Evolutionary conservation across 92 coral and sea anemone species (phyloP), one percentile per base, ranked within the genome.

Genomic region (Ricordea florida): DNA sequence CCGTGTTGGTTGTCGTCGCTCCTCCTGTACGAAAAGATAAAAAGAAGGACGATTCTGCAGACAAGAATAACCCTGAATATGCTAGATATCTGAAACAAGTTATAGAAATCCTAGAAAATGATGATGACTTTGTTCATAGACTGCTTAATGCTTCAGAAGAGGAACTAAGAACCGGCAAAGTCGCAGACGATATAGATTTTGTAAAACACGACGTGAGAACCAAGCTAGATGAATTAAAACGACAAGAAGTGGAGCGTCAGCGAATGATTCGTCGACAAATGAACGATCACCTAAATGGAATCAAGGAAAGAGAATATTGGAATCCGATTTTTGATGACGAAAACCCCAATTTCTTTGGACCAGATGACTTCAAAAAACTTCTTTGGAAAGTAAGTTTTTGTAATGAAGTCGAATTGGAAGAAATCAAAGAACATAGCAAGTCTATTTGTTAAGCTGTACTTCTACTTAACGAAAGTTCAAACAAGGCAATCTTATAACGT

Each of bases 11-110:
- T 36, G 83, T 92, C 45, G 92, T 77, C 34, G 97, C 93, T 9
- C 97, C 97, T 10, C 97, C 97, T n/a, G 97, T 91, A 20, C 72
- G 77, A 32, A 78, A 72, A 17, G 88, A 65, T 11, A 35, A 64
- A 52, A 70, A 77, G 46, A 61, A 80, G 11, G 43, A 52, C 0
- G 76, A 82, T 24, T 65, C 33, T 5, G 69, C 73, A 42, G 58
- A 83, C 1, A 84, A 84, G 67, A 68, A 46, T 20, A 59, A 88
- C 30, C 98, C 98, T 3, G 97, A 90, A 65, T 94, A 94, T 52
- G 98, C 97, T 2, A 83, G 93, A 86, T 94, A 94, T 33, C 79
- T 94, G 35, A 94, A 90, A 55, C 98, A 94, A 86, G 98, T 94
- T 36, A 90, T 94, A 67, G 97, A 94, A 72, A 84, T 96, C 28